These are phyloP conservation scores for Luperina nickerlii DNA, from an alignment of 2,888 invertebrate species.

Conservation along the genomic window DNA sequence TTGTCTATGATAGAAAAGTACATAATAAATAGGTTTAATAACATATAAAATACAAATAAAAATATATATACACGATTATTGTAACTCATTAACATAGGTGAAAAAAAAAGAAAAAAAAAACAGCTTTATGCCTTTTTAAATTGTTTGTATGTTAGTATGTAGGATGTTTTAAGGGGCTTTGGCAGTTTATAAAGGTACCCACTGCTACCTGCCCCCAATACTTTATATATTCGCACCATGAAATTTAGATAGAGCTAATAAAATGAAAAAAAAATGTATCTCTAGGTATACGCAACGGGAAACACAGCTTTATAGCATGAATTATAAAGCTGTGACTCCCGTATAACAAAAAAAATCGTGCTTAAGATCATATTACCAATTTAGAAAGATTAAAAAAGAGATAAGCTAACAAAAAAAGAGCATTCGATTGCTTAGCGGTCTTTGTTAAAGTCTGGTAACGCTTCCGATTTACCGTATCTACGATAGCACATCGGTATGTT, in stretches of 20 bases:
- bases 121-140: constrained; percentile 89
- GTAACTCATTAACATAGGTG: constrained; percentile 87
- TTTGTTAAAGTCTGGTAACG: constrained; percentile 80
- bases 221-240: constrained; percentile 85
- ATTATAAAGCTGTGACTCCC: constrained; percentile 70
- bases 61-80: constrained; percentile 90
- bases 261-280: constrained; percentile 77
- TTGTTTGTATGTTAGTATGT: constrained; percentile 88
- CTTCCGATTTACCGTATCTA: constrained; percentile 75
- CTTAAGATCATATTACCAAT: constrained; percentile 85
- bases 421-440: constrained; percentile 81
- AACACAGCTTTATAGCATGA: constrained; percentile 70
- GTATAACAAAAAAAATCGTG: constrained; percentile 78
- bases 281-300: constrained; percentile 76
- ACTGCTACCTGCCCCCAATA: constrained; percentile 78
- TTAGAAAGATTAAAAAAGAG: constrained; percentile 77
- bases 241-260: constrained; percentile 86
- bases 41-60: constrained; percentile 89
- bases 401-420: constrained; percentile 73
- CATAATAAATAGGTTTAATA: constrained; percentile 87
- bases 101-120: constrained; percentile 84
- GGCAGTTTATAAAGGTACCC: constrained; percentile 82
- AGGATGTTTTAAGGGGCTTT: constrained; percentile 81
- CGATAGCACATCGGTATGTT: constrained; percentile 72
- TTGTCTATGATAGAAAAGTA: constrained; percentile 89